phyloP scores from a whole-genome alignment of 2,888 invertebrate genomes.

The Idaea biselata region DNA sequence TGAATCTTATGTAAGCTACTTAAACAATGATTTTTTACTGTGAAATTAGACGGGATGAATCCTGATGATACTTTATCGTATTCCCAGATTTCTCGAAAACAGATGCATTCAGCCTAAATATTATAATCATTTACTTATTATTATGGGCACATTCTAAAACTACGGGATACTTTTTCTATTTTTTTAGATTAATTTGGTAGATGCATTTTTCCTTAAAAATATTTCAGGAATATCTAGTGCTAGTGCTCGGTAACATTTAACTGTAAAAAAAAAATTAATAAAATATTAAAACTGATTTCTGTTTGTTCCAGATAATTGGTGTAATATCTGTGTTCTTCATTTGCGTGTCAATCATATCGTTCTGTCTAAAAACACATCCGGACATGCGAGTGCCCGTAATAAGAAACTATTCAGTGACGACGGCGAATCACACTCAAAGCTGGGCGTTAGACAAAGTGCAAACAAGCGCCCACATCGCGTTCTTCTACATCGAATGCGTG shows the following conservation, averaged over 20 bases:
- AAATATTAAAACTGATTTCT: conserved; percentile 5
- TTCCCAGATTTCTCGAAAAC: not conserved
- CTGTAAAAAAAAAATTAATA: not conserved
- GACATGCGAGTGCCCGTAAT: conserved; percentile 97
- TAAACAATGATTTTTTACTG: conserved; percentile 20
- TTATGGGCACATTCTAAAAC: too few species aligned
- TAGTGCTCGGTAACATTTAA: too few species aligned
- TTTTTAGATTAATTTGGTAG: too few species aligned
- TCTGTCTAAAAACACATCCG: conserved; percentile 99
- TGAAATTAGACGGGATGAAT: not conserved
- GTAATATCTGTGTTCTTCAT: conserved; percentile 99
- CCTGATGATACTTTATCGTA: not conserved
- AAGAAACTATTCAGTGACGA: conserved; percentile 88
- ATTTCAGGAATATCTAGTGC: not conserved
- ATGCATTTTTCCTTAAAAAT: not conserved
- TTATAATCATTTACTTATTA: too few species aligned
- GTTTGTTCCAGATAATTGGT: conserved; percentile 93
- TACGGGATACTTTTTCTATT: too few species aligned
- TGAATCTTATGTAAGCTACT: conserved; percentile 21
- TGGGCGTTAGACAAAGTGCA: conserved; percentile 95
- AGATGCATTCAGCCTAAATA: too few species aligned
- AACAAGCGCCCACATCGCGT: conserved; percentile 97
- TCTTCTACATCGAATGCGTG: conserved; percentile 99
- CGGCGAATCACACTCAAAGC: conserved; percentile 86
- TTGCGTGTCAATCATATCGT: conserved; percentile 98